phyloP scores from a whole-genome alignment of 1,140 invertebrate genomes.

The Drosophila gunungcola region DNA sequence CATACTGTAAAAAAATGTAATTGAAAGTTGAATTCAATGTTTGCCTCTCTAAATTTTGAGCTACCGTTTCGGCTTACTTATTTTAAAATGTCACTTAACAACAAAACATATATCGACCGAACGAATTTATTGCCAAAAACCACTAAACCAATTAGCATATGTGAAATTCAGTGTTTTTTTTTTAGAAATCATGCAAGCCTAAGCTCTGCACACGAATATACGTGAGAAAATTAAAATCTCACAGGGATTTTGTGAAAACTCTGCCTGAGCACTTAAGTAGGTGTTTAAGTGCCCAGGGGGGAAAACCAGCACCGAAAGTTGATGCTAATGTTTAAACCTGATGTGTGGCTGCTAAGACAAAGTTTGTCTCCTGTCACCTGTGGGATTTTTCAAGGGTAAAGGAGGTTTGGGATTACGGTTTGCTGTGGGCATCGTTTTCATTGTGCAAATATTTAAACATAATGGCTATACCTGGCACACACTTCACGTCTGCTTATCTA shows the following conservation, averaged over 20 bases:
- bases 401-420: not conserved
- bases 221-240: constrained; percentile 24
- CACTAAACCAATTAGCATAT: not conserved
- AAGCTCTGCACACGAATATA: not conserved
- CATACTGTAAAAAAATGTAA: too few species aligned
- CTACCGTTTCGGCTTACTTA: too few species aligned
- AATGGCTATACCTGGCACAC: constrained; percentile 29
- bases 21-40: too few species aligned
- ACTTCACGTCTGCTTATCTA: constrained; percentile 24
- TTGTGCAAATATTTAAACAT: constrained; percentile 66
- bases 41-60: too few species aligned
- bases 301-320: constrained; percentile 40
- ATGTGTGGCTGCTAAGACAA: constrained; percentile 46
- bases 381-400: constrained; percentile 18
- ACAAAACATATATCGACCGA: too few species aligned
- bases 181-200: not conserved
- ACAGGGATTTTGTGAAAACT: constrained; percentile 21
- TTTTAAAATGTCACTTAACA: too few species aligned
- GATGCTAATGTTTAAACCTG: constrained; percentile 36
- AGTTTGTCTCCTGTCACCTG: constrained; percentile 55
- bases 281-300: constrained; percentile 36
- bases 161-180: not conserved
- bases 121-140: not conserved
- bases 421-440: constrained; percentile 28
- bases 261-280: constrained; percentile 40